Base-by-base conservation (phyloP, 2,888 invertebrate species). In the Eupithecia subumbrata region DNA sequence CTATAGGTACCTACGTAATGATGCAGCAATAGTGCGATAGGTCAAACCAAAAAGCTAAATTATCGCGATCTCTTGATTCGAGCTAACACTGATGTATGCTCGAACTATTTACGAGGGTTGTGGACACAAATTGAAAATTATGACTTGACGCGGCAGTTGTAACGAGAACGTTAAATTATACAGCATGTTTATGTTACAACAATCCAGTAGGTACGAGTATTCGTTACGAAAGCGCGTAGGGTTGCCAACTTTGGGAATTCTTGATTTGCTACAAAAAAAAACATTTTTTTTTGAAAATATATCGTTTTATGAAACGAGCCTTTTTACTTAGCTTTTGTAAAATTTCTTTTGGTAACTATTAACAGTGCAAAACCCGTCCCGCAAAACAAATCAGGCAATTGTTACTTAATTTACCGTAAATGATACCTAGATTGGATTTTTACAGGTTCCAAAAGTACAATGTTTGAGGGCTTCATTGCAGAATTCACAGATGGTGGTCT, bases 71-170 rank as follows among this genome's bases (percentile, higher is more conserved):
- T 82, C 80, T 84, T 89, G 88, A 89, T 89, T 88, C 87, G 85
- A 86, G 82, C 84, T 85, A 86, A 86, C 90, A 77, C 85, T 90
- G 91, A 91, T 87, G 88, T 88, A 91, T 87, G 88, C 78, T 77
- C 80, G 83, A 83, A 84, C 83, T 90, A 87, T 92, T 91, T 92
- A 92, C 88, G 88, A 88, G 88, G 88, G 85, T 83, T 82, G 86
- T 84, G 84, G 89, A 90, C 92, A 88, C 92, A 93, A 93, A 94
- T 94, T 94, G 94, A 90, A 93, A 94, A 87, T 92, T 93, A 94
- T 88, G 90, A 90, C 87, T 85, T 87, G 88, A 89, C 88, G 87
- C 87, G 86, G 83, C 85, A 86, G 78, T 82, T 81, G 87, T 89
- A 92, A 90, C 91, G 90, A 90, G 90, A 83, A 83, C 85, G 82